These are phyloP conservation scores for Bombus sibiricus DNA, from an alignment of 1,140 invertebrate species.

Conservation along the genomic window DNA sequence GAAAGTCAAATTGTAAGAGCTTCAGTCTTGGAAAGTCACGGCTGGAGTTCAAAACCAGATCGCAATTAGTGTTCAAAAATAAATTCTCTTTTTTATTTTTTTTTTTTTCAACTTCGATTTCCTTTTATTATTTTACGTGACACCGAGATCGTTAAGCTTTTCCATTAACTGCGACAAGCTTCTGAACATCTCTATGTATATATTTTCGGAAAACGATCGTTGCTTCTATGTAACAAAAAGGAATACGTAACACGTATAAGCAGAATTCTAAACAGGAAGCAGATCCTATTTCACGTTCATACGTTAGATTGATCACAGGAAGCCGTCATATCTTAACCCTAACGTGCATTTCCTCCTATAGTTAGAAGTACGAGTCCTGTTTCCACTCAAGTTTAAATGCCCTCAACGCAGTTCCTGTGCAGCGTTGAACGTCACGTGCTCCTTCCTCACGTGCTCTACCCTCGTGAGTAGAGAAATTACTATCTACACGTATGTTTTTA, in stretches of 20 bases:
- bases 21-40: no score
- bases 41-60: no score
- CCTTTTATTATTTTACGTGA: no score
- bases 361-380: conserved; percentile 18
- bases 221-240: background rate
- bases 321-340: background rate
- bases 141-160: no score
- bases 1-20: no score
- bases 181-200: background rate
- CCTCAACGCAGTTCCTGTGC: background rate
- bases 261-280: background rate
- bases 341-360: conserved; percentile 24
- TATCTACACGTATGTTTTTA: background rate
- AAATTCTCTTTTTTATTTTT: no score
- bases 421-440: background rate
- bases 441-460: background rate
- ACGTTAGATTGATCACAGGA: conserved; percentile 28
- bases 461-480: conserved; percentile 5
- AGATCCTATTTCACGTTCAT: background rate
- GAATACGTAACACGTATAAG: background rate
- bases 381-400: conserved; percentile 22
- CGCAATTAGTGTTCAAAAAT: no score
- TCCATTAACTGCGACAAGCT: background rate
- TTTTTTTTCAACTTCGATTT: no score
- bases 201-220: background rate